phyloP scores from a whole-genome alignment of 1,140 invertebrate species.

The Babylonia areolata region DNA sequence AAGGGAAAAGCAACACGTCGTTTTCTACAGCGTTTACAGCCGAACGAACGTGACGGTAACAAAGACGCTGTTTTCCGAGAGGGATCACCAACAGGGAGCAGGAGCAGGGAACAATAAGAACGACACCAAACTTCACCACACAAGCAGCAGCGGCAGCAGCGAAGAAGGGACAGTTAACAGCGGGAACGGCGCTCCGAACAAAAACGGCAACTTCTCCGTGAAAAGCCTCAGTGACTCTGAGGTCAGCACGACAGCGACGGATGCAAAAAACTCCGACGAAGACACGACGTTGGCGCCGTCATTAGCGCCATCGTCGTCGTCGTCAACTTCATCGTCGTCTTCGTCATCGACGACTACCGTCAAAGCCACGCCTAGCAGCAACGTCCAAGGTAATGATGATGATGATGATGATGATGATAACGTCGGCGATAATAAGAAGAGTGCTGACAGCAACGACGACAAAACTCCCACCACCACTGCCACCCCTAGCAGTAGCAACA shows the following conservation, averaged over 20 bases:
- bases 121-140: not conserved
- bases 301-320: not conserved
- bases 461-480: not conserved
- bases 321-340: not conserved
- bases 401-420: not conserved
- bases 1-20: slow-evolving; percentile 16
- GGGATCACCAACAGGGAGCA: too few species aligned
- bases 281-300: not conserved
- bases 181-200: too few species aligned
- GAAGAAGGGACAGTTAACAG: not conserved
- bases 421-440: not conserved
- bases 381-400: not conserved
- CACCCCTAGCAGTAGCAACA: not conserved
- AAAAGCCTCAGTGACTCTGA: not conserved
- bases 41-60: not conserved
- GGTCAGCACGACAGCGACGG: not conserved
- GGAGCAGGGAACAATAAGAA: too few species aligned
- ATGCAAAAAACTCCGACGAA: not conserved
- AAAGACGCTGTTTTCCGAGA: not conserved
- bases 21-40: not conserved
- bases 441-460: not conserved
- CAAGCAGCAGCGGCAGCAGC: not conserved
- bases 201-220: not conserved
- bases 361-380: slow-evolving; percentile 5
- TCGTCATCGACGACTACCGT: not conserved